Evolutionary conservation across 1,140 invertebrate species (phyloP), one percentile per base, ranked within the genome.

Genomic region (Carposina sasakii): DNA sequence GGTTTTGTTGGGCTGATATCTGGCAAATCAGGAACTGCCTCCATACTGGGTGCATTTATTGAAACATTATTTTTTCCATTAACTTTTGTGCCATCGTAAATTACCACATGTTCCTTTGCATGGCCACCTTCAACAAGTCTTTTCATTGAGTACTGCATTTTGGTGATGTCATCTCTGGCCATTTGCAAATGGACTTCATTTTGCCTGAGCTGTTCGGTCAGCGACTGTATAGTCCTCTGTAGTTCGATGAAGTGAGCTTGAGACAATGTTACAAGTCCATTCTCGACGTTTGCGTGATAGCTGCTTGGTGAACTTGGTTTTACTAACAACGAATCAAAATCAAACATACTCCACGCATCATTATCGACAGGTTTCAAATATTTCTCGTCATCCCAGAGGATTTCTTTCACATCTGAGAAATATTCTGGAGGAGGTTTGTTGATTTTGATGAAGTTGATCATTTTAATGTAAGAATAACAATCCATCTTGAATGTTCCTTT

Each of bases 331-430:
- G 75, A 81, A 55, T 82, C 74, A 53, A 76, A 85, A 74, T 87
- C 95, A 83, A 91, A 93, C 89, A 92, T 95, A 33, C 97, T 84
- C 89, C 95, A 92, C 13, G 91, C 87, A 82, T 97, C 95, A 67
- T 94, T 91, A 48, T 90, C 88, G 24, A 90, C 86, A 3, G 96
- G 94, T 69, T 91, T 91, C 49, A 97, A 88, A 77, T 93, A 96
- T 39, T 91, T 89, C 65, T 96, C 94, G 54, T 89, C 88, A 24
- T 91, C 87, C 93, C 93, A 95, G 2, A 87, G 60, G 9, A 87
- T 74, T 45, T 85, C 70, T 17, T 82, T 70, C 3, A 86, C 62
- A 10, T 77, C 75, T 28, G 88, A 87, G 10, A 94, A 73, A 19
- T 60, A 59, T 17, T 88, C 81, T 30, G 90, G 73, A 24, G 87